These are phyloP conservation scores for Phthorimaea operculella DNA, from an alignment of 1,140 invertebrate genomes.

Conservation along the genomic window DNA sequence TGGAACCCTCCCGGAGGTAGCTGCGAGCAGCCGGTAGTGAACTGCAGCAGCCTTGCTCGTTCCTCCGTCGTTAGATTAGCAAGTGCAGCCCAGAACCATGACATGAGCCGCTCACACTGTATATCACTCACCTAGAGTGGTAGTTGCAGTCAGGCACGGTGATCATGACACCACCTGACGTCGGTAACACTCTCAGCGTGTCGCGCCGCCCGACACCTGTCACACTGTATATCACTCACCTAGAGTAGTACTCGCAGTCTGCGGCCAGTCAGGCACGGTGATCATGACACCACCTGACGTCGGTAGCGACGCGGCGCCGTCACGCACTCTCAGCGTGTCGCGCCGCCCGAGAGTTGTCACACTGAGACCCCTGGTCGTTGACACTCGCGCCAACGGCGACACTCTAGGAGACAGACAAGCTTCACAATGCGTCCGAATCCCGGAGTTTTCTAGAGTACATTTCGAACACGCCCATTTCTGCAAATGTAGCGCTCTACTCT, in stretches of 20 bases:
- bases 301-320: constrained; percentile 54
- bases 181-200: constrained; percentile 44
- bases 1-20: constrained; percentile 90
- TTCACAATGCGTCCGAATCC: constrained; percentile 73
- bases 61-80: constrained; percentile 93
- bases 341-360: constrained; percentile 60
- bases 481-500: constrained; percentile 50
- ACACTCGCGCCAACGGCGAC: constrained; percentile 44
- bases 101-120: constrained; percentile 82
- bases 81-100: constrained; percentile 96
- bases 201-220: constrained; percentile 60
- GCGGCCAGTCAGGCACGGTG: constrained; percentile 58
- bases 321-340: constrained; percentile 48
- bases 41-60: constrained; percentile 92
- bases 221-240: too few species aligned
- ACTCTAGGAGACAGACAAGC: constrained; percentile 69
- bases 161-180: constrained; percentile 58
- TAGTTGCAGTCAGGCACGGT: constrained; percentile 61
- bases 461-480: constrained; percentile 78
- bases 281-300: constrained; percentile 60
- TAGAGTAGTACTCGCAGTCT: constrained; percentile 53
- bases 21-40: constrained; percentile 93
- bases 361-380: constrained; percentile 39
- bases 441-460: constrained; percentile 80
- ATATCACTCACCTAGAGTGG: too few species aligned